phyloP scores from a whole-genome alignment of 2,113 vertebrate species.

The Cyanocitta stelleri region DNA sequence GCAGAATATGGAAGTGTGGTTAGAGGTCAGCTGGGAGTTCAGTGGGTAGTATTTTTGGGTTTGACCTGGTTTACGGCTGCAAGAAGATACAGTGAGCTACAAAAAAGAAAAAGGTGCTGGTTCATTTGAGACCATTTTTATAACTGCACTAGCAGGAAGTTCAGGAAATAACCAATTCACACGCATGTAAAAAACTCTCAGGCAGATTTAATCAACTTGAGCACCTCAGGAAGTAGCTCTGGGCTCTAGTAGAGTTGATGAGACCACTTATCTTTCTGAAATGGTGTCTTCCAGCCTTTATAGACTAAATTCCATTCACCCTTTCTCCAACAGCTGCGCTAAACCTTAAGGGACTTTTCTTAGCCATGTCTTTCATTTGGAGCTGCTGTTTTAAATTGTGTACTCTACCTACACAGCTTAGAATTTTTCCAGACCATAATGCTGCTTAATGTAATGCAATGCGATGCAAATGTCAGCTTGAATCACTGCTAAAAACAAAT shows the following conservation, averaged over 20 bases:
- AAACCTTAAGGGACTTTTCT: not conserved
- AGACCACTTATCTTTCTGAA: not conserved
- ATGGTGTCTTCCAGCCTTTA: not conserved
- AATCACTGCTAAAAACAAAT: constrained; percentile 8
- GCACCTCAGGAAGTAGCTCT: not conserved
- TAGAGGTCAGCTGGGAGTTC: not conserved
- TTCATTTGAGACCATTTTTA: not conserved
- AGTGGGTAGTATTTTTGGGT: not conserved
- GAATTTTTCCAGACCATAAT: not conserved
- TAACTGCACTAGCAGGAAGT: not conserved
- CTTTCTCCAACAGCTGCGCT: not conserved
- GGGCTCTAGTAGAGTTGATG: not conserved
- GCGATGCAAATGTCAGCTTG: not conserved
- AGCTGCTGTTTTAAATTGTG: not conserved
- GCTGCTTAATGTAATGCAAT: not conserved
- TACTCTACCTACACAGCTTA: not conserved
- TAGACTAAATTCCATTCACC: not conserved
- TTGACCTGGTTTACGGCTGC: not conserved
- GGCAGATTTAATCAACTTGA: constrained; percentile 7
- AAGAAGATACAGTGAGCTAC: not conserved
- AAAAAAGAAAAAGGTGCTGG: not conserved
- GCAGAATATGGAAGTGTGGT: not conserved
- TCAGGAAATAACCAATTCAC: not conserved
- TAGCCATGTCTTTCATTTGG: not conserved
- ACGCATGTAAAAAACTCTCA: not conserved